phyloP scores from a whole-genome alignment of 2,797 vertebrate genomes.

The Dipus sagitta region DNA sequence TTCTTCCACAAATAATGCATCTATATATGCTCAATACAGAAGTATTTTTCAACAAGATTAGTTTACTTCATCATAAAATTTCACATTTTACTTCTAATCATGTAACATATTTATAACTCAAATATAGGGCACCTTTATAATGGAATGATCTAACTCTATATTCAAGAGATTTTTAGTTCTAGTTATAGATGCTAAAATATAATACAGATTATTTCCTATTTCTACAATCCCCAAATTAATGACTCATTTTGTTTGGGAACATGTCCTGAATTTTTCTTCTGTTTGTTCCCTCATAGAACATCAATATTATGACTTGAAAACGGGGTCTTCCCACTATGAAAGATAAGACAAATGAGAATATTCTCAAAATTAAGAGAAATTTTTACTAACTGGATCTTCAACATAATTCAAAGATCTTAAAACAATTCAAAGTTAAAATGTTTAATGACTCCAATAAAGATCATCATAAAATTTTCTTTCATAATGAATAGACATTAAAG shows the following conservation, averaged over 20 bases:
- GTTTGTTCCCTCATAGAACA: slow-evolving; percentile 24
- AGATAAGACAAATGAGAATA: slow-evolving; percentile 32
- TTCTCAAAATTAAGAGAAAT: slow-evolving; percentile 45
- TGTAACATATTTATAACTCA: slow-evolving; percentile 59
- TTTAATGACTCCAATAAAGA: slow-evolving; percentile 51
- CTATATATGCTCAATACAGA: not conserved
- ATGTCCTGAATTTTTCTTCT: slow-evolving; percentile 34
- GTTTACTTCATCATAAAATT: slow-evolving; percentile 56
- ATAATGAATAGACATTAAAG: slow-evolving; percentile 30
- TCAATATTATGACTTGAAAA: slow-evolving; percentile 58
- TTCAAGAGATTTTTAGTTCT: slow-evolving; percentile 30
- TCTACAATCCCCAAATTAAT: slow-evolving; percentile 28
- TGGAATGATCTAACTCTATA: slow-evolving; percentile 29
- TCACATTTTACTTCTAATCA: slow-evolving; percentile 63
- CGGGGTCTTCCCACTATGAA: slow-evolving; percentile 4
- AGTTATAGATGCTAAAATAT: slow-evolving; percentile 29
- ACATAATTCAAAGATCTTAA: slow-evolving; percentile 30
- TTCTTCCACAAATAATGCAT: slow-evolving; percentile 52
- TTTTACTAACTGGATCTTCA: slow-evolving; percentile 42
- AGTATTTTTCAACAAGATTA: slow-evolving; percentile 66
- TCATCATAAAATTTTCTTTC: slow-evolving; percentile 1
- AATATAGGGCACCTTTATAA: slow-evolving; percentile 59
- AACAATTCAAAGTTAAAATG: slow-evolving; percentile 40
- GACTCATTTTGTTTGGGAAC: slow-evolving; percentile 41
- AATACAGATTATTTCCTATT: not conserved